phyloP scores from a whole-genome alignment of 2,113 vertebrate species.

The Centropus bengalensis region DNA sequence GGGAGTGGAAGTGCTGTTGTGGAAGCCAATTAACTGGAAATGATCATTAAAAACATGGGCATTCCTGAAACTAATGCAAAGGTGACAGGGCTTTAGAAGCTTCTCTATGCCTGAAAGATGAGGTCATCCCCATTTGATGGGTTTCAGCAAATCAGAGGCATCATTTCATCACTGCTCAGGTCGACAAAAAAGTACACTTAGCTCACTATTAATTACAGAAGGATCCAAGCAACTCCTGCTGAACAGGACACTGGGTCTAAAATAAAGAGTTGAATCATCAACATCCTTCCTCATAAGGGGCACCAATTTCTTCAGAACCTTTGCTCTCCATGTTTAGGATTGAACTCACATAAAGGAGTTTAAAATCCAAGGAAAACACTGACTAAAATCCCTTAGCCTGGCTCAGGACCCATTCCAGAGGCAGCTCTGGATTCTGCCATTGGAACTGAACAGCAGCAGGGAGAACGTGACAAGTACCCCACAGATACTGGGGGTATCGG shows the following conservation, averaged over 20 bases:
- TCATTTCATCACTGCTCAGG: conserved; percentile 29
- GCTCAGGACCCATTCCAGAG: not conserved
- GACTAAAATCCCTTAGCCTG: not conserved
- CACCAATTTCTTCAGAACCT: not conserved
- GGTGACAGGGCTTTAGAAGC: not conserved
- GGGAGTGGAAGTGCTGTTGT: not conserved
- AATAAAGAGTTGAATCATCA: conserved; percentile 10
- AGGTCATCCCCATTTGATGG: conserved; percentile 29
- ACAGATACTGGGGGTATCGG: no score
- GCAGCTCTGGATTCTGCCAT: not conserved
- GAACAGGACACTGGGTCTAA: conserved; percentile 8
- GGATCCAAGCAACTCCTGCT: conserved; percentile 29
- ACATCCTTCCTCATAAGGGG: not conserved
- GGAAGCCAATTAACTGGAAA: conserved; percentile 19
- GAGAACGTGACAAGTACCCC: not conserved
- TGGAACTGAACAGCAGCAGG: not conserved
- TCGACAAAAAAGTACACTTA: not conserved
- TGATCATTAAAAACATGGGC: not conserved
- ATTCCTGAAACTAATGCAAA: conserved; percentile 15
- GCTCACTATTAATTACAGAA: conserved; percentile 50
- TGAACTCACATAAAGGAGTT: not conserved
- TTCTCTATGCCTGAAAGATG: not conserved
- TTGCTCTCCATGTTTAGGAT: not conserved
- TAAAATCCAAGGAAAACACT: not conserved
- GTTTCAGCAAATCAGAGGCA: conserved; percentile 33